phyloP scores from a whole-genome alignment of 2,113 vertebrate genomes.

The Malaclemys terrapin region DNA sequence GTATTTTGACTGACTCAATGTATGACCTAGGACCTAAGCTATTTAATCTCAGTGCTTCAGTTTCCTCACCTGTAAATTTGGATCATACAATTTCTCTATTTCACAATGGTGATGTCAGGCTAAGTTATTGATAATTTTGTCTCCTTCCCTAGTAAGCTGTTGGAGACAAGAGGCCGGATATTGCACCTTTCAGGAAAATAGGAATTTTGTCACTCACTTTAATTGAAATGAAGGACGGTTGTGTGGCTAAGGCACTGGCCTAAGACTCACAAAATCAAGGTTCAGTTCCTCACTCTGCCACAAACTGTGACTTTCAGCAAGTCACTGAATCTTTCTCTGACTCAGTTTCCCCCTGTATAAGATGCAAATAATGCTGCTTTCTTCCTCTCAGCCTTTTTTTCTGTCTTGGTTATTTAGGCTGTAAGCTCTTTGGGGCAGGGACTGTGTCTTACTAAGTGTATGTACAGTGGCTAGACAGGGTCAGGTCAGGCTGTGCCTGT shows the following conservation, averaged over 20 bases:
- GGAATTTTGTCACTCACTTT: background rate
- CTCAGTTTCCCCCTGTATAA: background rate
- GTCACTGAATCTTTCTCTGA: background rate
- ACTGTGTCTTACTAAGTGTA: background rate
- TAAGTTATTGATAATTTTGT: background rate
- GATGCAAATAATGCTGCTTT: background rate
- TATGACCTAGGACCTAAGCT: background rate
- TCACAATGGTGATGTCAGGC: background rate
- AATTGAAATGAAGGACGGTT: background rate
- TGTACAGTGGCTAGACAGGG: background rate
- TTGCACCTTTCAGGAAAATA: background rate
- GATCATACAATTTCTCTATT: background rate
- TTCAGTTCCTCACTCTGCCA: background rate
- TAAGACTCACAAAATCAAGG: background rate
- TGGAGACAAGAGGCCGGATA: background rate
- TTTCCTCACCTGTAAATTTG: background rate
- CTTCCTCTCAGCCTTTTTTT: background rate
- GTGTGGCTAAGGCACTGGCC: background rate
- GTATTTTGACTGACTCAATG: background rate
- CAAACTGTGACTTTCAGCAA: background rate
- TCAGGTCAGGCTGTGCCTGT: too few relatives aligned
- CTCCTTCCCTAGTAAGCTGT: background rate
- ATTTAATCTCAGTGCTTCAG: background rate
- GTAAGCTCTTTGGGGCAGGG: background rate
- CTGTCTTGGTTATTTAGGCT: background rate